Evolutionary conservation across 2,113 vertebrate genomes (phyloP).

Genomic region (Paratilapia polleni): DNA sequence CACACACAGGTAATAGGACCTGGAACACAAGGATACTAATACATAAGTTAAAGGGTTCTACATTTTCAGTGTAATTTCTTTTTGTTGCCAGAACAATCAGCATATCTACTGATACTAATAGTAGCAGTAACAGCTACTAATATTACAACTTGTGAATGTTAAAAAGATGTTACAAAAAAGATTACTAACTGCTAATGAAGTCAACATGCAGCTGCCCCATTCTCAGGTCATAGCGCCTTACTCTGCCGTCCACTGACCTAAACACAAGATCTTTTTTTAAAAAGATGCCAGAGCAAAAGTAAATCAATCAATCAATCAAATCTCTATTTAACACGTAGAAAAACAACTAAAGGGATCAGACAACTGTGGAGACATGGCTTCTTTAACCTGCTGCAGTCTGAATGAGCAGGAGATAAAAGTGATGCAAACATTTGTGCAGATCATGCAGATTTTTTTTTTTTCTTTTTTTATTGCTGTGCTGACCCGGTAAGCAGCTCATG

Average conservation of each 20-base stretch:
- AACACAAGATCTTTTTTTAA: neutral
- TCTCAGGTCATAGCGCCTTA: constrained; percentile 91
- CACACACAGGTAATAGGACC: constrained; percentile 95
- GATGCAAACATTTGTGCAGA: neutral
- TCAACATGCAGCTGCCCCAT: constrained; percentile 88
- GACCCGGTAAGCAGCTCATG: constrained; percentile 92
- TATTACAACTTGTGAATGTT: neutral
- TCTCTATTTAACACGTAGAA: neutral
- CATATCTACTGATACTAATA: neutral
- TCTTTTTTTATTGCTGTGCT: constrained; percentile 23
- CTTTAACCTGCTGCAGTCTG: neutral
- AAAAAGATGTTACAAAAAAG: neutral
- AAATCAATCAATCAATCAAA: neutral
- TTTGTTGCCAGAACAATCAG: neutral
- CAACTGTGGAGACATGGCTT: neutral
- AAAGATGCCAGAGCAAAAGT: neutral
- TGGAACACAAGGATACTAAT: constrained; percentile 52
- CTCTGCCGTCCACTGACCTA: constrained; percentile 85
- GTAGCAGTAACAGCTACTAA: neutral
- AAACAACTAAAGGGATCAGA: neutral
- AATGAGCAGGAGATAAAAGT: neutral
- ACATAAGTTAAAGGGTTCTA: neutral
- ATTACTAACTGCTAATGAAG: constrained; percentile 88
- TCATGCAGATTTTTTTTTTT: too few species aligned
- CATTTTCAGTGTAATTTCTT: neutral